Base-by-base conservation (phyloP, 1,140 invertebrate genomes). In the Drosophila repletoides region DNA sequence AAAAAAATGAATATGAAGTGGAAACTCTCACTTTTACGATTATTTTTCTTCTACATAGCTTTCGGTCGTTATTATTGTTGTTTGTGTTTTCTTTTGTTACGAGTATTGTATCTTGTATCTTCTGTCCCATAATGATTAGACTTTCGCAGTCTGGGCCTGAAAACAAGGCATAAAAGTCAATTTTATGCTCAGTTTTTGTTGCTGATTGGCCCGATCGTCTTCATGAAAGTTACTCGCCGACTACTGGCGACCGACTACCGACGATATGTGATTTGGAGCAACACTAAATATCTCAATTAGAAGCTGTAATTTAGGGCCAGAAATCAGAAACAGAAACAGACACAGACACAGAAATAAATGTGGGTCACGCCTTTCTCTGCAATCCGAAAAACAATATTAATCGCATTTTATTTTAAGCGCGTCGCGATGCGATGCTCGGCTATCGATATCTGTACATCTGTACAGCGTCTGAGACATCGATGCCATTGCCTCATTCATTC, bases 11-110 rank as follows among this genome's bases (percentile, higher is more conserved):
- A 79, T 84, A 75, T 77, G 66, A 67, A 86, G 79, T 84, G 79
- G 71, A 86, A 86, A 86, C 80, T 86, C 80, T 86, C 80, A 86
- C 80, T 86, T 86, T 86, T 86, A 86, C 68, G 80, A 86, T 80
- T 86, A 86, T 86, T 86, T 86, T 86, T 86, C 72, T 86, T 84
- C 63, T 66, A 66, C 45, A 65, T 75, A 53, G 80, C 80, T 84
- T 84, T 84, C 71, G 72, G 75, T 80, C 56, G 58, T 66, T 67
- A 72, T 80, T 46, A 38, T 75, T 74, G 60, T 55, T 72, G 55
- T 68, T 66, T 68, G 48, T 56, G 21, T 64, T 64, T 70, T 70
- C 45, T 70, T 65, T 70, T 70, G 59, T 69, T 69, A 56, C 24
- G 33, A 26, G 28, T 9, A n/a, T 33, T 24, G n/a, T 24, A 51